Base-by-base conservation (phyloP, 2,888 invertebrate genomes). In the Tholera decimalis region DNA sequence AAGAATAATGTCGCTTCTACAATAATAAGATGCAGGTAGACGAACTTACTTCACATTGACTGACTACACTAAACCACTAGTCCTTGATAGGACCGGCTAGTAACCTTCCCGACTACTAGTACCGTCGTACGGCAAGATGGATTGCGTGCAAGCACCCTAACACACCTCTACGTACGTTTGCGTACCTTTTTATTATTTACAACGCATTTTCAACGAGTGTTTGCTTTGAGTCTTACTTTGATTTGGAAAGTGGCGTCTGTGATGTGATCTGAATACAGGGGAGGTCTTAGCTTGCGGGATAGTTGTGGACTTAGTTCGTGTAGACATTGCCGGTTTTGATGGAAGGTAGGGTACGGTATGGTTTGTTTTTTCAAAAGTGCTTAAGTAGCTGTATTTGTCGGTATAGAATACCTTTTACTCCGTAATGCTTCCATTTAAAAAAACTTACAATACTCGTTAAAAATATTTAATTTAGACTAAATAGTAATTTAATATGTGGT, bases 181-280 rank as follows among this genome's bases (percentile, higher is more conserved):
- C 82, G 85, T 88, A 87, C 93, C 93, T 92, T 93, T 95, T 94
- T 95, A 95, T 95, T 95, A 95, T 95, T 95, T 95, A 95, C 92
- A 93, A 88, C 93, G 90, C 92, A 95, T 95, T 95, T 95, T 94
- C 94, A 92, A 90, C 93, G 93, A 94, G 95, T 95, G 95, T 95
- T 95, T 94, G 93, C 94, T 84, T 84, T 89, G 88, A 88, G 90
- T 88, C 91, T 93, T 92, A 93, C 94, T 95, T 94, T 95, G 95
- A 95, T 95, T 95, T 93, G 88, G 87, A 88, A 93, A 93, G 93
- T 92, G 92, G 91, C 90, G 79, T 90, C 91, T 90, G 91, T 88
- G 87, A 89, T 93, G 93, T 93, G 94, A 93, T 93, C 92, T 92
- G 95, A 94, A 94, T 95, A 91, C 91, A 80, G 85, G 85, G 83